phyloP scores from a whole-genome alignment of 2,888 invertebrate species.

The Drosophila demipolita region DNA sequence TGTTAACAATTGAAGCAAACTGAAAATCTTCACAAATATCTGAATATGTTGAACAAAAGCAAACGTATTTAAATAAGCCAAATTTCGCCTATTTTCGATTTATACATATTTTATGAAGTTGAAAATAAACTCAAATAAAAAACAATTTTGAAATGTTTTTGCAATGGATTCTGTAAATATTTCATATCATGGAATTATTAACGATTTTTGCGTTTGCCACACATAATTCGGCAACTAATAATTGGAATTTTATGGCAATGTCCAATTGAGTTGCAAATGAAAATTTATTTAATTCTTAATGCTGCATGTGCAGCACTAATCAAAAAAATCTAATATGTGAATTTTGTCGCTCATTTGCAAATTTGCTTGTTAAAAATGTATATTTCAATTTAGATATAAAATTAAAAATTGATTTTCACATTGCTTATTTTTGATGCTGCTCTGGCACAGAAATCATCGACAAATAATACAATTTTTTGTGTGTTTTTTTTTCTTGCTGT shows the following conservation, averaged over 20 bases:
- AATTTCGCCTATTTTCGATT: background rate
- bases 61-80: background rate
- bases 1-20: background rate
- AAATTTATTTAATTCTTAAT: background rate
- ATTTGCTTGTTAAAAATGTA: background rate
- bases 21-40: background rate
- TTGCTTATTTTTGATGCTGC: background rate
- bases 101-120: background rate
- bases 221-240: background rate
- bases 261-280: conserved; percentile 11
- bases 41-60: background rate
- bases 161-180: background rate
- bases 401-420: too few relatives aligned
- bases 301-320: background rate
- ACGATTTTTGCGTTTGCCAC: too few relatives aligned
- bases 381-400: too few relatives aligned
- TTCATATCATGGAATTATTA: background rate
- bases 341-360: background rate
- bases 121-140: too few relatives aligned
- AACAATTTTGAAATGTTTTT: background rate
- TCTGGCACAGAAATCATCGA: background rate
- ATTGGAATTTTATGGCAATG: conserved; percentile 6
- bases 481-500: background rate
- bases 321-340: too few relatives aligned
- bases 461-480: background rate